phyloP scores from a whole-genome alignment of 2,113 vertebrate genomes.

The Protomyctophum bolini region DNA sequence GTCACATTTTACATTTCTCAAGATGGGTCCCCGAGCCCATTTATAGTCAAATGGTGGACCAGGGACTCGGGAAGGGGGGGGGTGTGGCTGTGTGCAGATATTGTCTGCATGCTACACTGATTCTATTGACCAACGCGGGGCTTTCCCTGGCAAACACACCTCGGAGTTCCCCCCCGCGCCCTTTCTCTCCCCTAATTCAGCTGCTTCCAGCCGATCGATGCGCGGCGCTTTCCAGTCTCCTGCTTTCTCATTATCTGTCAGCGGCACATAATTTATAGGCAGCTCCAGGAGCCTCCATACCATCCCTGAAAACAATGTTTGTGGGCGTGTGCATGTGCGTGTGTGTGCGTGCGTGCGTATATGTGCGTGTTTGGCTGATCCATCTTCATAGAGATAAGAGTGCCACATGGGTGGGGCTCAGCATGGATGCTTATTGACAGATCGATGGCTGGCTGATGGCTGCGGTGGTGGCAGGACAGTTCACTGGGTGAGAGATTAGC shows the following conservation, averaged over 20 bases:
- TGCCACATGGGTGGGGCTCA: conserved; percentile 48
- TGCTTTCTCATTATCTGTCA: conserved; percentile 59
- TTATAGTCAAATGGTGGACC: neutral
- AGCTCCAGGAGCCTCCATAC: conserved; percentile 23
- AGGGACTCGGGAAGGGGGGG: no score
- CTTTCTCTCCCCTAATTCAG: conserved; percentile 12
- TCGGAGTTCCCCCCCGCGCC: conserved; percentile 26
- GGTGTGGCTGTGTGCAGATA: conserved; percentile 11
- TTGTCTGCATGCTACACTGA: conserved; percentile 40
- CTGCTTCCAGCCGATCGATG: conserved; percentile 32
- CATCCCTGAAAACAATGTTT: conserved; percentile 5
- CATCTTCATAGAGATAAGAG: conserved; percentile 54
- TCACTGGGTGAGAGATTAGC: conserved; percentile 13
- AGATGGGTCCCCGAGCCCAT: neutral
- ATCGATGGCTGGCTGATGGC: conserved; percentile 59
- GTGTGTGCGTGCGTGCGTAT: neutral
- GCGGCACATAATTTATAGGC: conserved; percentile 33
- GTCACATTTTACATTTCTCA: neutral
- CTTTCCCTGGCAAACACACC: conserved; percentile 42
- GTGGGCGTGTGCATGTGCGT: neutral
- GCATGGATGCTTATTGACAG: conserved; percentile 32
- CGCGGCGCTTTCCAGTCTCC: conserved; percentile 46
- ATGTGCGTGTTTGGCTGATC: conserved; percentile 33
- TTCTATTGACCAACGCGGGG: conserved; percentile 49
- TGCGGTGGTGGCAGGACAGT: conserved; percentile 29